Evolutionary conservation across 2,797 vertebrate species (phyloP).

Genomic region (Pagetopsis macropterus): DNA sequence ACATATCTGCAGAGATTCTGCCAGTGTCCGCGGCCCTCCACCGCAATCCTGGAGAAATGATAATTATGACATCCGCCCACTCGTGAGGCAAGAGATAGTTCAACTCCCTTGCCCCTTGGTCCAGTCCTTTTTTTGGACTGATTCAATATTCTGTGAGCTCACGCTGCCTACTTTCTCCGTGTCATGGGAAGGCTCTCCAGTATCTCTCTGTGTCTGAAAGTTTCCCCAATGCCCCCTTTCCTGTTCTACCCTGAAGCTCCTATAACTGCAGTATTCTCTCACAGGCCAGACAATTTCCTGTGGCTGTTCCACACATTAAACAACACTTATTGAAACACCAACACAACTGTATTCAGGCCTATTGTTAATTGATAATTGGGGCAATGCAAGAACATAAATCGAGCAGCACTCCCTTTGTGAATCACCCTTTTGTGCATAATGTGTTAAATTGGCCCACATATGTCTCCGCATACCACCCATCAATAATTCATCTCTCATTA

Average conservation of each 20-base stretch:
- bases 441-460: background rate
- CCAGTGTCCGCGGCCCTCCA: constrained; percentile 61
- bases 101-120: constrained; percentile 62
- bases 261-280: constrained; percentile 4
- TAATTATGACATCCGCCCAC: constrained; percentile 76
- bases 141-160: constrained; percentile 67
- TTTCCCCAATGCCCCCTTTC: constrained; percentile 12
- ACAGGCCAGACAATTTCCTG: constrained; percentile 27
- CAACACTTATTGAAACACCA: constrained; percentile 26
- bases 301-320: constrained; percentile 21
- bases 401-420: background rate
- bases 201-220: constrained; percentile 40
- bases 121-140: constrained; percentile 34
- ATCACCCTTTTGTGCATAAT: background rate
- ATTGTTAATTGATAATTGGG: background rate
- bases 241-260: constrained; percentile 15
- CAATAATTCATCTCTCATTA: constrained; percentile 22
- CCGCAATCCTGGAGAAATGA: constrained; percentile 67
- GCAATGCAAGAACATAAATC: background rate
- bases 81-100: constrained; percentile 66
- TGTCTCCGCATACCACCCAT: constrained; percentile 6
- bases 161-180: constrained; percentile 40
- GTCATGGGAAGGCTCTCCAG: constrained; percentile 35
- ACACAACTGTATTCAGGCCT: background rate
- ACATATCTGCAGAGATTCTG: constrained; percentile 66